Evolutionary conservation across 2,888 invertebrate genomes (phyloP), one percentile per base, ranked within the genome.

Genomic region (Scaeva pyrastri): DNA sequence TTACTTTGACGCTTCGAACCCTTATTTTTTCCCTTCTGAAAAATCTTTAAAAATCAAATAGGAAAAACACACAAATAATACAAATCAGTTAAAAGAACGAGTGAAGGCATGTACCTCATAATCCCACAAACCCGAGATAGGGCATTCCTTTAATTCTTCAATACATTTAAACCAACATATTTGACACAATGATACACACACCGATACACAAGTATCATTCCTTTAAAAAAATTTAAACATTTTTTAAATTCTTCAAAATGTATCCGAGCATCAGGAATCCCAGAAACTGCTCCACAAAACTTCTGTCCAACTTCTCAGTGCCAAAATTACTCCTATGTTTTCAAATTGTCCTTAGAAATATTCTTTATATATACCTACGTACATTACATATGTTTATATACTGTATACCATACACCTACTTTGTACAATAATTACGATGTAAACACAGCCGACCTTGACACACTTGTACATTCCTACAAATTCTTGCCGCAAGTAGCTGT

Each of bases 401-500:
- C n/a, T 21, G 21, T 23, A 8, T 26, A 26, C 26, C 36, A 58
- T 60, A 60, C 60, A 41, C 12, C 60, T 39, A 60, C 60, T 58
- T 72, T 70, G 48, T 71, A 72, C 58, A 82, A 82, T 82, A 75
- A 82, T 75, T 71, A 58, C 55, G 31, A 73, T 76, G 87, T 83
- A 78, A 87, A 87, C 83, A 87, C 72, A 78, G 45, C 43, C 64
- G 87, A 76, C 83, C 87, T 87, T 87, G 87, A 87, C 87, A 87
- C 71, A 83, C 55, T 83, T 83, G 21, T 68, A 71, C 41, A 58
- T 50, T 64, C 45, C 64, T 58, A 43, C 62, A 48, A 75, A 78
- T 62, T 72, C 78, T 45, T 70, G 19, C 71, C 19, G 43, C 58
- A 60, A 83, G 77, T 66, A 77, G 60, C 31, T 56, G 48, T 64